Evolutionary conservation across 1,140 invertebrate genomes (phyloP).

Genomic region (Lordiphosa mommai): DNA sequence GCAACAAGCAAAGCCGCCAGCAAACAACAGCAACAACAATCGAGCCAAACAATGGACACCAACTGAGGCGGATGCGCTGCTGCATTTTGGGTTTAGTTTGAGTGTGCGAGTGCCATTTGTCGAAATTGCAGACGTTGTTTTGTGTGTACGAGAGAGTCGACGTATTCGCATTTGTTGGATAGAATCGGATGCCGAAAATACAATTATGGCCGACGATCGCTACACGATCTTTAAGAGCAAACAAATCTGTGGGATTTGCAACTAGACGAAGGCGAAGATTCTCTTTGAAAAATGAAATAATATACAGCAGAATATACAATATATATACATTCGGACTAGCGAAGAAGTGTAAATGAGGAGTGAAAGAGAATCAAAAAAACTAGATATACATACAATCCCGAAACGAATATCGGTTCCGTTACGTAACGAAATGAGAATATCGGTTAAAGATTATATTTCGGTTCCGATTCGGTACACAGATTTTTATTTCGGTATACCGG

Average conservation of each 20-base stretch:
- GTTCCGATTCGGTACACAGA: too few species aligned
- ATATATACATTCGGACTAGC: too few species aligned
- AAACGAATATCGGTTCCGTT: too few species aligned
- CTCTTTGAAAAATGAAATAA: slow-evolving; percentile 5
- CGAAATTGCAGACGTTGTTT: slow-evolving; percentile 27
- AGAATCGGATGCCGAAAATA: slow-evolving; percentile 66
- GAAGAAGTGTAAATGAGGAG: too few species aligned
- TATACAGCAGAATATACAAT: too few species aligned
- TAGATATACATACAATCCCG: too few species aligned
- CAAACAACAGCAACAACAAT: slow-evolving; percentile 34
- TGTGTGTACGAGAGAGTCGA: slow-evolving; percentile 7
- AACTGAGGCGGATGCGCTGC: slow-evolving; percentile 37
- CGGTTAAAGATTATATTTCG: too few species aligned
- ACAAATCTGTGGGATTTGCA: neutral
- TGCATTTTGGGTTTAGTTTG: slow-evolving; percentile 9
- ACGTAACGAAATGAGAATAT: too few species aligned
- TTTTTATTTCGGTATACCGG: too few species aligned
- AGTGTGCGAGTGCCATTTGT: slow-evolving; percentile 58
- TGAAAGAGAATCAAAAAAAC: too few species aligned
- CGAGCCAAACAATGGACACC: slow-evolving; percentile 45
- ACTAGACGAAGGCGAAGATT: neutral
- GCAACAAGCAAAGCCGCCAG: slow-evolving; percentile 24
- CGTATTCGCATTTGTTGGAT: slow-evolving; percentile 41
- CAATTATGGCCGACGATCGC: slow-evolving; percentile 63
- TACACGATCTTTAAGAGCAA: slow-evolving; percentile 45